Evolutionary conservation across 1,140 invertebrate genomes (phyloP), one percentile per base, ranked within the genome.

Genomic region (Drosophila pachea): DNA sequence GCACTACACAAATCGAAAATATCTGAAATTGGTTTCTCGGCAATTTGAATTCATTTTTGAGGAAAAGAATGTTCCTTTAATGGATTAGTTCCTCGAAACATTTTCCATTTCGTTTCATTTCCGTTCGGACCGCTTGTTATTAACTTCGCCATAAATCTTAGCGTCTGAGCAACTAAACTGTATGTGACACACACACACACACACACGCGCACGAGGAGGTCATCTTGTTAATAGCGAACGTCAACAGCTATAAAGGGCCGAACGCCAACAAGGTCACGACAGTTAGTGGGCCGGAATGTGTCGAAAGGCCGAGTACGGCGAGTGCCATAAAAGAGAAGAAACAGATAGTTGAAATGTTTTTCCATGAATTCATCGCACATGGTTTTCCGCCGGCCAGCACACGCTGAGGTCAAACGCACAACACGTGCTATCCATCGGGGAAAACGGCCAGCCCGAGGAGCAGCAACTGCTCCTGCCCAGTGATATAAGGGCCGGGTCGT

Each of bases 351-450:
- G 22, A 22, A 22, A 22, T 22, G 22, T 22, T 62, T 75, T 83
- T 83, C 72, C 72, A 12, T 48, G 78, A 78, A 83, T 69, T 54
- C 72, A 83, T 78, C 78, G 78, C 78, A 83, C 78, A 78, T 73
- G 68, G 64, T 68, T 68, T 52, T 22, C 3, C 22, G 22, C 22
- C 22, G 22, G 40, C 63, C 59, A 61, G 50, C 50, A 55, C 55
- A 66, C 63, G 78, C 78, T 74, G 70, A 82, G 78, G 78, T 81
- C 78, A 82, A 68, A 78, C 35, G 68, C 5, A 73, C 48, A 75
- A 78, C 78, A 82, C 78, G 78, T 82, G 78, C 78, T 82, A 83
- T 78, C 83, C 83, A 83, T 75, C 73, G 61, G 61, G 71, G 78
- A 82, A 78, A 83, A 69, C 48, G 72, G 31, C 29, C 55, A 32